phyloP scores from a whole-genome alignment of 2,113 vertebrate species.

The Oreochromis spilurus region DNA sequence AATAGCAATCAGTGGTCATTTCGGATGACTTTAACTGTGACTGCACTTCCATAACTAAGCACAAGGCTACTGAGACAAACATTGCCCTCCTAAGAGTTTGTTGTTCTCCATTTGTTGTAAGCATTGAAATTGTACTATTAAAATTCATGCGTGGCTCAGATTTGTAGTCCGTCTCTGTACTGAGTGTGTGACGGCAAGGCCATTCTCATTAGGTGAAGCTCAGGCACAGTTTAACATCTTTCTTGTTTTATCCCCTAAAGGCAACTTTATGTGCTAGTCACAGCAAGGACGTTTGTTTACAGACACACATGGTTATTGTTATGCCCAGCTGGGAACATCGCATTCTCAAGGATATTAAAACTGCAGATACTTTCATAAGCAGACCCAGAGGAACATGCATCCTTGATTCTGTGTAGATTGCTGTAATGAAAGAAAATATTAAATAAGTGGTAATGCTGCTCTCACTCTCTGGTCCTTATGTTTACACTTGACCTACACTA shows the following conservation, averaged over 20 bases:
- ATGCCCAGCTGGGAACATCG: slow-evolving; percentile 5
- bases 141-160: background rate
- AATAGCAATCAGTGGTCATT: background rate
- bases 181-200: background rate
- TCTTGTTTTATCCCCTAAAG: background rate
- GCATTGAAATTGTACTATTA: background rate
- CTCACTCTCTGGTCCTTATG: background rate
- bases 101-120: background rate
- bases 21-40: background rate
- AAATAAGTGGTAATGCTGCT: background rate
- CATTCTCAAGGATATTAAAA: slow-evolving; percentile 40
- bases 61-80: background rate
- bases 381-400: background rate
- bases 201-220: background rate
- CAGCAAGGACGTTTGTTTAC: slow-evolving; percentile 20
- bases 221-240: background rate
- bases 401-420: background rate
- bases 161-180: background rate
- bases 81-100: background rate
- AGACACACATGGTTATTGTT: slow-evolving; percentile 20
- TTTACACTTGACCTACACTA: background rate
- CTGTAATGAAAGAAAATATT: slow-evolving; percentile 6
- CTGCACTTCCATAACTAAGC: background rate
- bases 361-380: slow-evolving; percentile 13
- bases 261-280: background rate